A percentile compares a stretch with the other conserved stretches of the same genome.
Conservation (phyloP, 2,797 vertebrate genomes). For the Melopsittacus undulatus region DNA sequence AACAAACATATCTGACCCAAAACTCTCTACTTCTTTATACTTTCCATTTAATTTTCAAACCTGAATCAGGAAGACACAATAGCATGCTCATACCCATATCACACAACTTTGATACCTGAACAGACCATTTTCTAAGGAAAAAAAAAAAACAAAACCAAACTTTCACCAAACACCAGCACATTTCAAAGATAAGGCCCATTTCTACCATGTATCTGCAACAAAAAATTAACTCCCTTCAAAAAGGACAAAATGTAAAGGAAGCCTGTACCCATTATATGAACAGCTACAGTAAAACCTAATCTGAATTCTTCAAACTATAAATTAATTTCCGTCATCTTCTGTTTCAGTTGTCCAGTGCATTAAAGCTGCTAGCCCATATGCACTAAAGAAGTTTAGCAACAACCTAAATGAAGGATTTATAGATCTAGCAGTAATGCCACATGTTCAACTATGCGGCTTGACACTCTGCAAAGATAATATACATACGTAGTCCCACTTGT, state of each 20-base stretch:
- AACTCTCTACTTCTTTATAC: neutral
- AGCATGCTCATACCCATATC: neutral
- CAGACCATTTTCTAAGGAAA: neutral
- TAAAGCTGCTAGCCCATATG: neutral
- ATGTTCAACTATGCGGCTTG: neutral
- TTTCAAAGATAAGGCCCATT: neutral
- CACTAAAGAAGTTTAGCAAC: neutral
- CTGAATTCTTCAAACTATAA: neutral
- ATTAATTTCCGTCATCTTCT: fast-evolving
- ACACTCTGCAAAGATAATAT: neutral
- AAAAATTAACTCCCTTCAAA: neutral
- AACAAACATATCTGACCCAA: neutral
- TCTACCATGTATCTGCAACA: neutral
- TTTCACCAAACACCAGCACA: neutral
- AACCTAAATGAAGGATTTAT: neutral
- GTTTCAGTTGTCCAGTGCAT: neutral
- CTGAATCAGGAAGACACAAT: neutral
- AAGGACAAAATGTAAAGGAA: neutral
- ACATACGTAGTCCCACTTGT: neutral
- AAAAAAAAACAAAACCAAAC: neutral
- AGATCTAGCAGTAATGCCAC: neutral
- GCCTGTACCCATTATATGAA: neutral
- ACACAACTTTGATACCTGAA: neutral
- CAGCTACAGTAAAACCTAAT: neutral
- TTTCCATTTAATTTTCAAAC: neutral